phyloP scores from a whole-genome alignment of 2,797 vertebrate species.

The Lithobates pipiens region DNA sequence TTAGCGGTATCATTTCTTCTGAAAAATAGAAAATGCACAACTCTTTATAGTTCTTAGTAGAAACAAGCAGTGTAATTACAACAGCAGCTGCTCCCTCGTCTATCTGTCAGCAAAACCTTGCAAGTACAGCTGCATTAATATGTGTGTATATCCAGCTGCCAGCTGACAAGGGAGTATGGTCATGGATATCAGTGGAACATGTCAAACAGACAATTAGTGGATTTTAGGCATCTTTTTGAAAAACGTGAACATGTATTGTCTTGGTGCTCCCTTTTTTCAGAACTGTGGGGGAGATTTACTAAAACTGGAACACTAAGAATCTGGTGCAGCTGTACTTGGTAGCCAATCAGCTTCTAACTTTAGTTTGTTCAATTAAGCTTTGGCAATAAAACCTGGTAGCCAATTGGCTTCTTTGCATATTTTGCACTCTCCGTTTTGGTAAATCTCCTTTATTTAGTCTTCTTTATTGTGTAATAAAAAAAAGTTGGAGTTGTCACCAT shows the following conservation, averaged over 20 bases:
- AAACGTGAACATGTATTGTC: background rate
- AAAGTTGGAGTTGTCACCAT: background rate
- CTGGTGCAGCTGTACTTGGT: no score
- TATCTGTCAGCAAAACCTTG: background rate
- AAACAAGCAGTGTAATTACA: background rate
- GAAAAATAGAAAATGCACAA: background rate
- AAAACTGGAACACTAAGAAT: no score
- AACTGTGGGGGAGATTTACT: no score
- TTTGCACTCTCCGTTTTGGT: no score
- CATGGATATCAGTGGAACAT: conserved; percentile 2
- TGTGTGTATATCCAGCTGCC: background rate
- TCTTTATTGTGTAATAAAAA: no score
- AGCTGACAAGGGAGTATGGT: background rate
- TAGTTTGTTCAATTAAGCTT: no score
- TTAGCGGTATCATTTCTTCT: background rate
- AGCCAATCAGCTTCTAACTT: no score
- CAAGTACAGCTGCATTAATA: conserved; percentile 9
- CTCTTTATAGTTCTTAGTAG: background rate
- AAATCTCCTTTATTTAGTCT: no score
- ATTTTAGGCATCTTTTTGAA: background rate
- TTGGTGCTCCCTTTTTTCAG: background rate
- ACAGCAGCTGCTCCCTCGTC: background rate
- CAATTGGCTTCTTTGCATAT: no score
- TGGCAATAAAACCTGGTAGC: no score
- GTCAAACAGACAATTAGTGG: background rate